Percentiles rank a stretch among this genome's conserved stretches.
These are phyloP conservation scores for Clistopyga incitator DNA, from an alignment of 2,888 invertebrate species.

Conservation along the genomic window DNA sequence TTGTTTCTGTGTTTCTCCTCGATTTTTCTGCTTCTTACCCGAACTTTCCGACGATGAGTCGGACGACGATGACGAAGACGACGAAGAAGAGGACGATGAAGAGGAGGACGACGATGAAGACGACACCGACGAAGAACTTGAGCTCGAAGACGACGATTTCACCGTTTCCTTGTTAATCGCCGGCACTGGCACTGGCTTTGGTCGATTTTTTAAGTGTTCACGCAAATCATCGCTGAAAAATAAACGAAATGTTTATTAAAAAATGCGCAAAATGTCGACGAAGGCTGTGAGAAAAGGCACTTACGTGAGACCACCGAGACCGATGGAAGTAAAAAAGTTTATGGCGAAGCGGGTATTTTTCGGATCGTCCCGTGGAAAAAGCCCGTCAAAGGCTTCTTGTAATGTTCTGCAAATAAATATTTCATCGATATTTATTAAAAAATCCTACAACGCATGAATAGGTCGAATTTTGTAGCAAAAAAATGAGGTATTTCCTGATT, in stretches of 20 bases:
- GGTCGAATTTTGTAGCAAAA: too few relatives aligned
- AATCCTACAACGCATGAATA: too few relatives aligned
- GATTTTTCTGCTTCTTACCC: slow-evolving; percentile 27
- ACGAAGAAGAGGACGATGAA: slow-evolving; percentile 66
- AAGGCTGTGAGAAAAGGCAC: slow-evolving; percentile 72
- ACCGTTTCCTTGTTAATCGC: slow-evolving; percentile 67
- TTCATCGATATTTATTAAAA: too few relatives aligned
- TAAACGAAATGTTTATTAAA: not conserved
- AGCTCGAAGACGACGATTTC: slow-evolving; percentile 74
- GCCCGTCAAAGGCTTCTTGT: slow-evolving; percentile 93
- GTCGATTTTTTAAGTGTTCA: slow-evolving; percentile 93
- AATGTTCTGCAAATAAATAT: slow-evolving; percentile 89
- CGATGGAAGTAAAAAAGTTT: slow-evolving; percentile 82
- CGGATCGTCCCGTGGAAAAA: slow-evolving; percentile 98
- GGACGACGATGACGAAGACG: slow-evolving; percentile 65
- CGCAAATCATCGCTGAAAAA: slow-evolving; percentile 90
- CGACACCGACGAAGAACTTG: slow-evolving; percentile 70
- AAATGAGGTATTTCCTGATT: too few relatives aligned
- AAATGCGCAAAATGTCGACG: not conserved
- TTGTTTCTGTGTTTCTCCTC: not conserved
- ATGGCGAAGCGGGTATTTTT: slow-evolving; percentile 98
- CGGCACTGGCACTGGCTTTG: slow-evolving; percentile 84
- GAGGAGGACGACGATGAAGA: slow-evolving; percentile 63
- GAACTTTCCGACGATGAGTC: slow-evolving; percentile 63
- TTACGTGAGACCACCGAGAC: slow-evolving; percentile 96